Evolutionary conservation across 2,113 vertebrate genomes (phyloP), one percentile per base, ranked within the genome.

Genomic region (Lucifuga dentata): DNA sequence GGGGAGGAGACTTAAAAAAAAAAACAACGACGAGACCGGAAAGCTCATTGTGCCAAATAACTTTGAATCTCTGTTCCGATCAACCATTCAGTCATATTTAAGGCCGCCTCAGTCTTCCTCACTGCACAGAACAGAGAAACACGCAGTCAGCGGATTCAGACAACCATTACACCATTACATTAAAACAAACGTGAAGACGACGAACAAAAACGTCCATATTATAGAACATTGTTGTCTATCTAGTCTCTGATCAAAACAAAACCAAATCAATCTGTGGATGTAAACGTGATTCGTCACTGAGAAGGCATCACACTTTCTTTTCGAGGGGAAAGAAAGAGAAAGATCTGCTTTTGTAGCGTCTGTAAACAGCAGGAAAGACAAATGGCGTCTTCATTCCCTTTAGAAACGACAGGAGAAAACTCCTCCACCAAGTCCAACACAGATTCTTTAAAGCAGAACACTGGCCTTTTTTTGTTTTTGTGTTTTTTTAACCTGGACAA

Each of bases 311-410:
- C 50, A 33, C 66, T 81, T 46, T 81, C 80, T 75, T 72, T 68
- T 68, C 9, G 7, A 44, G 59, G 69, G 75, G 39, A 64, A 65
- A 60, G 36, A 73, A 52, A 81, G 58, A 52, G 38, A 55, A 53
- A 15, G 1, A 81, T 51, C 33, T 73, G 70, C 65, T 79, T 38
- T 78, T 24, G 51, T 26, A 81, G 55, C 67, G 72, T 79, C 75
- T 75, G 83, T 78, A 76, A 87, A 88, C 81, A 65, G 62, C 81
- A 13, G 45, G 36, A 65, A 56, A 83, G 41, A 81, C 53, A 59
- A 60, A 29, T 3, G 5, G 40, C 8, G 71, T 81, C 77, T 82
- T 72, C 60, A 44, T 91, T 93, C 90, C 90, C 90, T 91, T 93
- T 84, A 80, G 43, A 90, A 74, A 84, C 41, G 19, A 64, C 50